Conservation (phyloP, 2,888 invertebrate species). For the Lordiphosa andalusiaca region DNA sequence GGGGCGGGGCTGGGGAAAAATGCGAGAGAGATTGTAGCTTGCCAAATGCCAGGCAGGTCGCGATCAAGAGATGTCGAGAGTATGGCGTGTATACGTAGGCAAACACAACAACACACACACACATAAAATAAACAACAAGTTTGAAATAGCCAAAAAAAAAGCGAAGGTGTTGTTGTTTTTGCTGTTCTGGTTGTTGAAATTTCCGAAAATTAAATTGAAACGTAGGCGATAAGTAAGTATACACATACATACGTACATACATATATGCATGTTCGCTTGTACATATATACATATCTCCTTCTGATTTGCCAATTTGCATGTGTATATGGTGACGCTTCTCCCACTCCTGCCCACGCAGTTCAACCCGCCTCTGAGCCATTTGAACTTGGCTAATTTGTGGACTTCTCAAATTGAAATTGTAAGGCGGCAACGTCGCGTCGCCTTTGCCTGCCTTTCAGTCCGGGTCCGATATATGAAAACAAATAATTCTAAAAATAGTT, state of each 20-base stretch:
- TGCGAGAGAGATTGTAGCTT: background rate
- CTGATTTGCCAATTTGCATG: constrained; percentile 22
- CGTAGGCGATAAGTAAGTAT: constrained; percentile 66
- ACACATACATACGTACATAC: background rate
- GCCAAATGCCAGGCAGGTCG: constrained; percentile 15
- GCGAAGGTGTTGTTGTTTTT: constrained; percentile 63
- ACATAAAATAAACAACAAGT: constrained; percentile 70
- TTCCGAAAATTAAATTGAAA: constrained; percentile 64
- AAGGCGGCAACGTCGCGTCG: constrained; percentile 10
- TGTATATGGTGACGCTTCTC: constrained; percentile 13
- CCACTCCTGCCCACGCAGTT: constrained; percentile 26
- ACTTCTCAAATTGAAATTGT: constrained; percentile 3
- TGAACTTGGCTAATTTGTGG: constrained; percentile 64
- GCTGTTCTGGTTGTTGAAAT: constrained; percentile 50
- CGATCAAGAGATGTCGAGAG: constrained; percentile 6
- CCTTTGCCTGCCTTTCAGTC: background rate
- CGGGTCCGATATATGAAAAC: constrained; percentile 61
- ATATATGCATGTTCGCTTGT: background rate
- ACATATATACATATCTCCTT: constrained; percentile 22
- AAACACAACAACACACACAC: constrained; percentile 23
- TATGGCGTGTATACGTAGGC: constrained; percentile 23
- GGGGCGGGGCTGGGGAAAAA: constrained; percentile 7
- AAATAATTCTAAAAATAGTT: constrained; percentile 78
- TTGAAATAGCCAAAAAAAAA: constrained; percentile 56
- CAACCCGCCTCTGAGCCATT: constrained; percentile 29